Evolutionary conservation across 2,797 vertebrate genomes (phyloP), one percentile per base, ranked within the genome.

Genomic region (Propithecus perrieri): DNA sequence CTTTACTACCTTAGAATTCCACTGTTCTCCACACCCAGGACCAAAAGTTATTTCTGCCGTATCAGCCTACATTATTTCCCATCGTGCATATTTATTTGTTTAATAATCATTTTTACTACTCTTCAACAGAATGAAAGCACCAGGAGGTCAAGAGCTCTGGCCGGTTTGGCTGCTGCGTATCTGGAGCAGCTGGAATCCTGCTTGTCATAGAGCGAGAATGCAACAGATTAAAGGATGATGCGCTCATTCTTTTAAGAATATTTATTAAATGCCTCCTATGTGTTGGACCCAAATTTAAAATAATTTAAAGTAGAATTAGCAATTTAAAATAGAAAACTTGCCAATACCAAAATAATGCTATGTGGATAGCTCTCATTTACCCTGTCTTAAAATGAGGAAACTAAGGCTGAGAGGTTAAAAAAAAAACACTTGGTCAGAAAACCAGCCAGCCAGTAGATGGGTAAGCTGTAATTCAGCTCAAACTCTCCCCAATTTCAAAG

Each of bases 41-140:
- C 15, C 10, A 5, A 80, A 71, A 57, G 2, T 14, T n/a, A n/a
- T 18, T n/a, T 67, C 20, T 41, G 18, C 43, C n/a, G 43, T 75
- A 43, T 41, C 85, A 41, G 28, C 38, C 33, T 11, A 5, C 7
- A 1, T 38, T 38, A 43, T 63, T 46, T 90, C 28, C 1, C 1
- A 59, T 17, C 13, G 11, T 50, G 2, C 20, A 5, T 72, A 72
- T 63, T 46, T 91, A 63, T 53, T 79, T 91, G 43, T 15, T 85
- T 91, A 71, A 65, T 55, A 69, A 43, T 83, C 57, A 57, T 71
- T 76, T 76, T 94, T 46, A 71, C 14, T 83, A 8, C 79, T 61
- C 2, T 11, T 3, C 14, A 67, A 38, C 59, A 11, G 15, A 91
- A n/a, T 53, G 41, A 53, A 95, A 89, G 17, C 26, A 89, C 38